Conservation (phyloP, 2,113 vertebrate genomes). For the Pluvialis apricaria region DNA sequence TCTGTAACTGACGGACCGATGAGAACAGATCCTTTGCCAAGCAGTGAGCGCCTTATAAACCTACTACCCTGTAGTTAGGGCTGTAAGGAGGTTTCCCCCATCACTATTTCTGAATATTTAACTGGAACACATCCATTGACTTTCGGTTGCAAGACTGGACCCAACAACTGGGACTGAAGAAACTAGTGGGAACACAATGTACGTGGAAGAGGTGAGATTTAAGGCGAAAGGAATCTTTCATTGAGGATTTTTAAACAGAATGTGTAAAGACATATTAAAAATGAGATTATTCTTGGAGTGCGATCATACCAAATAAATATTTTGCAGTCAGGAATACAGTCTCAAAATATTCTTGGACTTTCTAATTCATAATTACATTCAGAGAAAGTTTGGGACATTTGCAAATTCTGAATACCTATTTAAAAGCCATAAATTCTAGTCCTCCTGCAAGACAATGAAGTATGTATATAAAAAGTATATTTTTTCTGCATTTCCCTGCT, state of each 20-base stretch:
- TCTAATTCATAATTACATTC: neutral
- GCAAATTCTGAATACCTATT: neutral
- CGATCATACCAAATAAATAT: neutral
- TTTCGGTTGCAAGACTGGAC: neutral
- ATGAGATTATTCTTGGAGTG: neutral
- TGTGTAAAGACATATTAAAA: neutral
- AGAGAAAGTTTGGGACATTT: neutral
- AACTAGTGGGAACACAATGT: neutral
- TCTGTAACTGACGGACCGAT: neutral
- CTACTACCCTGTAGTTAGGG: too few relatives aligned
- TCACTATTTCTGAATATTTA: neutral
- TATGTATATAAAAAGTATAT: neutral
- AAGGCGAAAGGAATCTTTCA: neutral
- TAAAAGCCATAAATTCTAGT: neutral
- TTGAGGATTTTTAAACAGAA: neutral
- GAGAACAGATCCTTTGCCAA: neutral
- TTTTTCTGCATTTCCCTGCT: neutral
- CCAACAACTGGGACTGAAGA: neutral
- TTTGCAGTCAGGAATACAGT: neutral
- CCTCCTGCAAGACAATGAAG: neutral
- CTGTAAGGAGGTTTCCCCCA: neutral
- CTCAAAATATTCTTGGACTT: neutral
- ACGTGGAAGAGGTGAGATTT: neutral
- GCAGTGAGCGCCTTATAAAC: neutral
- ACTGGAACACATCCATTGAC: neutral